Evolutionary conservation across 1,140 invertebrate genomes (phyloP).

Genomic region (Triops longicaudatus): DNA sequence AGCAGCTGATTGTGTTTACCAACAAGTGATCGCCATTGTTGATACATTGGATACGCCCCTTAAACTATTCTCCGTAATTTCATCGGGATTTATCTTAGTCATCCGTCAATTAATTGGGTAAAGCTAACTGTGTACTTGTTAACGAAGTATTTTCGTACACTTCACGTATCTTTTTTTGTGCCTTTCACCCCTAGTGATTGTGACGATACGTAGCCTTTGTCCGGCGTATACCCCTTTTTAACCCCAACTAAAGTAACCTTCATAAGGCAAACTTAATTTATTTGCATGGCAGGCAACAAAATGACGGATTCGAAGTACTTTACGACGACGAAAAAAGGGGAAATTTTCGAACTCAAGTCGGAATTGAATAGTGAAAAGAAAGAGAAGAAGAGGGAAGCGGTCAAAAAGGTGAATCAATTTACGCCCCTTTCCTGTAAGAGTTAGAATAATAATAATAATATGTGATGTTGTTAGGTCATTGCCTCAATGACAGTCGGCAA

Average conservation of each 20-base stretch:
- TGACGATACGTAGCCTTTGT: not conserved
- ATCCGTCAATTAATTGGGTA: slow-evolving; percentile 16
- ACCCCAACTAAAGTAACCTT: not conserved
- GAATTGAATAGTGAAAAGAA: slow-evolving; percentile 99
- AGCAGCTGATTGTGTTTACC: not conserved
- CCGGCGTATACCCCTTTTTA: slow-evolving; percentile 2
- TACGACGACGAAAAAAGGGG: slow-evolving; percentile 98
- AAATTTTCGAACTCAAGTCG: slow-evolving; percentile 97
- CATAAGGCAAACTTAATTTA: slow-evolving; percentile 3
- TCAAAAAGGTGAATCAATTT: slow-evolving; percentile 73
- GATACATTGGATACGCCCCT: not conserved
- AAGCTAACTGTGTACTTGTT: not conserved
- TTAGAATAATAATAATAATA: slow-evolving; percentile 4
- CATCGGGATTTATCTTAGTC: slow-evolving; percentile 18
- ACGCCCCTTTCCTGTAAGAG: not conserved
- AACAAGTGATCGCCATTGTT: not conserved
- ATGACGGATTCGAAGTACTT: slow-evolving; percentile 99
- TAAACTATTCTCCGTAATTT: not conserved
- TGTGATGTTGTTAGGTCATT: slow-evolving; percentile 64
- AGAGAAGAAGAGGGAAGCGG: slow-evolving; percentile 98
- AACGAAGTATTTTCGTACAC: not conserved
- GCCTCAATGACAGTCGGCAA: slow-evolving; percentile 99
- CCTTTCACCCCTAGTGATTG: slow-evolving; percentile 9
- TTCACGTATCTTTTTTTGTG: not conserved
- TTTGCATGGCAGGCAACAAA: slow-evolving; percentile 26